These are phyloP conservation scores for Acridotheres tristis DNA, from an alignment of 2,797 vertebrate genomes.

Conservation along the genomic window DNA sequence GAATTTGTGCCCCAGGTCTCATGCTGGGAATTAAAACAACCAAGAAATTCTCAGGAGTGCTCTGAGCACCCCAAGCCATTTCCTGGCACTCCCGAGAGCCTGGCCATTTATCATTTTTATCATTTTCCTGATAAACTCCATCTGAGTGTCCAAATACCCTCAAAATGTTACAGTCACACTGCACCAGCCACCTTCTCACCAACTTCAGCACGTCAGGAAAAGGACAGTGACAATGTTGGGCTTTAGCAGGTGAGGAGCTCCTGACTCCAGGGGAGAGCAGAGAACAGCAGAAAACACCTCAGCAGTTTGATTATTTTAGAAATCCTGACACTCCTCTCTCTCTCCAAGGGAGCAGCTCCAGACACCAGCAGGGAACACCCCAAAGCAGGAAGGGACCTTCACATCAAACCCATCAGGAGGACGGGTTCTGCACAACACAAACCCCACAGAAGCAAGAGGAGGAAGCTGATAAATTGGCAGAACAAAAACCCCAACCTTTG, in stretches of 20 bases:
- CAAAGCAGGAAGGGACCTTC: background rate
- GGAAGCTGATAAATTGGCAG: background rate
- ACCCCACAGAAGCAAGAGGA: background rate
- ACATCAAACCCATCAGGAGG: fast-evolving
- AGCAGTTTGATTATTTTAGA: background rate
- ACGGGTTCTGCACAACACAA: background rate
- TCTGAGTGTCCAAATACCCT: fast-evolving
- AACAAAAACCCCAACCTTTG: background rate
- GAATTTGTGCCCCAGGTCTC: background rate
- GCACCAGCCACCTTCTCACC: background rate
- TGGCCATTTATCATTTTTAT: background rate
- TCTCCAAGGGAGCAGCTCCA: background rate
- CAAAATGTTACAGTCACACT: fast-evolving
- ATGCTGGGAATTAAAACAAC: fast-evolving
- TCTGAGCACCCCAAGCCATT: fast-evolving
- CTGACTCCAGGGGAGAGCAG: fast-evolving
- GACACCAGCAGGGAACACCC: background rate
- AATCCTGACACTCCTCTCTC: background rate
- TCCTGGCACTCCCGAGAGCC: background rate
- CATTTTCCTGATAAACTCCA: background rate
- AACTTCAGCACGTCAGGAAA: fast-evolving
- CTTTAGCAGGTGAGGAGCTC: background rate
- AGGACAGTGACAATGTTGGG: background rate
- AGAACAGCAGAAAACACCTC: background rate
- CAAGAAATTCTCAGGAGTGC: background rate